phyloP scores from a whole-genome alignment of 2,888 invertebrate species.

The Camptogramma bilineatum region DNA sequence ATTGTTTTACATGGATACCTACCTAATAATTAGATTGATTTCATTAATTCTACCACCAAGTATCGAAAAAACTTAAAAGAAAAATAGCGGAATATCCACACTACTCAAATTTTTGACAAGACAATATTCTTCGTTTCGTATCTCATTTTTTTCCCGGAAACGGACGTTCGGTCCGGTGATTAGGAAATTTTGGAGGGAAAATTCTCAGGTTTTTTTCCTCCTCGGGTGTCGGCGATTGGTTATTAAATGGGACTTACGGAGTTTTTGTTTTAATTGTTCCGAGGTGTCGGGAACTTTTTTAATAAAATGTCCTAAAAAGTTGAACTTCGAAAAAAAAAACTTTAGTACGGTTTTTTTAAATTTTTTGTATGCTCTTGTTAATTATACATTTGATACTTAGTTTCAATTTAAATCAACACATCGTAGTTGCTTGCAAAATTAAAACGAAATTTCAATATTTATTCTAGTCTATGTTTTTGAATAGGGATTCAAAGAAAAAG shows the following conservation, averaged over 20 bases:
- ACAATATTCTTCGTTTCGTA: constrained; percentile 64
- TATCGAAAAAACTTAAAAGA: too few species aligned
- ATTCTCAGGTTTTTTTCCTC: constrained; percentile 64
- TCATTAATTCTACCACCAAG: too few species aligned
- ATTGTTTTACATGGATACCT: too few species aligned
- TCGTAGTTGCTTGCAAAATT: not conserved
- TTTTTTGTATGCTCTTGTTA: not conserved
- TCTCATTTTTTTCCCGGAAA: constrained; percentile 78
- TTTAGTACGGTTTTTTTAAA: not conserved
- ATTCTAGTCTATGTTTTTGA: not conserved
- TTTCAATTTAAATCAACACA: not conserved
- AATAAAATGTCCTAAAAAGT: constrained; percentile 34
- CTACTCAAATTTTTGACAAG: constrained; percentile 62
- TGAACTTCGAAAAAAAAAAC: not conserved
- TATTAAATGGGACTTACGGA: constrained; percentile 80
- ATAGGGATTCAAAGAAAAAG: constrained; percentile 1
- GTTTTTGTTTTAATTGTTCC: constrained; percentile 71
- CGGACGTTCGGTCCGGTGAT: constrained; percentile 82
- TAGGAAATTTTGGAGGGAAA: constrained; percentile 80
- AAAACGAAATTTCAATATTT: not conserved
- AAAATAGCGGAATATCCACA: constrained; percentile 57
- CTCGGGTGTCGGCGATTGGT: constrained; percentile 78
- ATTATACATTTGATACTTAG: not conserved
- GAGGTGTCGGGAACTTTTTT: constrained; percentile 51
- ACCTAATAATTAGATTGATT: too few species aligned